Evolutionary conservation across 2,888 invertebrate species (phyloP).

Genomic region (Drosophila ustulata): DNA sequence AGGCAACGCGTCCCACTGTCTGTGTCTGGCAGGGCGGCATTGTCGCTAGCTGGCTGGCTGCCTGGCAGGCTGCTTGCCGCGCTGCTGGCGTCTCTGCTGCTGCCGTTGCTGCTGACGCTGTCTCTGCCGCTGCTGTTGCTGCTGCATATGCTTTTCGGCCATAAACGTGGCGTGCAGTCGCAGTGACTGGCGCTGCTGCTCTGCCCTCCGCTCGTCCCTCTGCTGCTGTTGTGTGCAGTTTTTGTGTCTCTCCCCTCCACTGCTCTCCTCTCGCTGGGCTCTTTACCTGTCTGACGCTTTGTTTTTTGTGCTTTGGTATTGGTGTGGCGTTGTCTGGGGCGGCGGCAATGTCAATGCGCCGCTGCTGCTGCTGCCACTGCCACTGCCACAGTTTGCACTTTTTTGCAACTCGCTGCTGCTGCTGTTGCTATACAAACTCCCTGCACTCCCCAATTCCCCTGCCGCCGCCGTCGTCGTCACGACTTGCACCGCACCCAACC

Average conservation of each 20-base stretch:
- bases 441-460: constrained; percentile 22
- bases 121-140: constrained; percentile 16
- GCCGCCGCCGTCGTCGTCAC: background rate
- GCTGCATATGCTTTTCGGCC: constrained; percentile 69
- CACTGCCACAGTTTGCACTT: constrained; percentile 60
- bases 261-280: constrained; percentile 21
- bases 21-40: constrained; percentile 61
- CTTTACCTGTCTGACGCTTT: constrained; percentile 73
- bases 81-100: constrained; percentile 39
- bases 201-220: constrained; percentile 9
- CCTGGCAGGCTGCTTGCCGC: constrained; percentile 36
- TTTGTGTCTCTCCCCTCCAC: constrained; percentile 20
- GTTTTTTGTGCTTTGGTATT: constrained; percentile 53
- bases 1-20: constrained; percentile 43
- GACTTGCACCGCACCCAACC: constrained; percentile 12
- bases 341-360: constrained; percentile 79
- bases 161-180: constrained; percentile 62
- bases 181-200: constrained; percentile 38
- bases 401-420: constrained; percentile 52
- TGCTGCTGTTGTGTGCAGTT: constrained; percentile 15
- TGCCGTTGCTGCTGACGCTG: constrained; percentile 18
- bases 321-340: constrained; percentile 58
- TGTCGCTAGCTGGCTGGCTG: constrained; percentile 45
- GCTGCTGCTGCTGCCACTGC: constrained; percentile 38
- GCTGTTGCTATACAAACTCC: constrained; percentile 57